Conservation (phyloP, 2,113 vertebrate species). For the Lepus americanus region DNA sequence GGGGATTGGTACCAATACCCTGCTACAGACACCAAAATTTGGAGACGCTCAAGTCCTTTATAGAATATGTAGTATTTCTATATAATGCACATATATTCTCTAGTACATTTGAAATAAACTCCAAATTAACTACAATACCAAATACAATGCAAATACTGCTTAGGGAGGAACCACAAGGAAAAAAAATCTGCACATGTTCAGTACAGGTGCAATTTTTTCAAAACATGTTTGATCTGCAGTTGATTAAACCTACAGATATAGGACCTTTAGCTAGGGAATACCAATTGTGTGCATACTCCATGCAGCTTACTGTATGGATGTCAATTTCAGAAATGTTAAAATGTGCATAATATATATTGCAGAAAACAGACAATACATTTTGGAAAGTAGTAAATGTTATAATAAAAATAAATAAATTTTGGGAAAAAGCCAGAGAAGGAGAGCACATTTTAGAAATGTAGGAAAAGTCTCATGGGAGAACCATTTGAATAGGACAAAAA, state of each 20-base stretch:
- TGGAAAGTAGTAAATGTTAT: not conserved
- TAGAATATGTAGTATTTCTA: not conserved
- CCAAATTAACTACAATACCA: not conserved
- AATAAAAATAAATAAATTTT: conserved; percentile 17
- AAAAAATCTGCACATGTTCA: not conserved
- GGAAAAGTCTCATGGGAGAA: conserved; percentile 35
- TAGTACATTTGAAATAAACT: not conserved
- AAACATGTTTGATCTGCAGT: not conserved
- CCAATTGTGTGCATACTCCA: not conserved
- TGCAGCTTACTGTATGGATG: not conserved
- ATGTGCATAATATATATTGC: not conserved
- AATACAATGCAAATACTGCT: not conserved
- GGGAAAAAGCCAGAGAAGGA: not conserved
- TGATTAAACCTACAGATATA: not conserved
- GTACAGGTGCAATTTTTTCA: not conserved
- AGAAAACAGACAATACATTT: not conserved
- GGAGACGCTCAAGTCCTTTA: not conserved
- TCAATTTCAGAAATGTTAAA: conserved; percentile 48
- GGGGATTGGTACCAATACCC: not conserved
- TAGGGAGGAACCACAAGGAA: not conserved
- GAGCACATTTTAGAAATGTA: conserved; percentile 41
- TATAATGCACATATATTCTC: not conserved
- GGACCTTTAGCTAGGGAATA: not conserved
- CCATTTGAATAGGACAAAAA: conserved; percentile 62
- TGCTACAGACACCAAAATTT: not conserved